phyloP scores from a whole-genome alignment of 2,888 invertebrate genomes.

The Brenthis ino region DNA sequence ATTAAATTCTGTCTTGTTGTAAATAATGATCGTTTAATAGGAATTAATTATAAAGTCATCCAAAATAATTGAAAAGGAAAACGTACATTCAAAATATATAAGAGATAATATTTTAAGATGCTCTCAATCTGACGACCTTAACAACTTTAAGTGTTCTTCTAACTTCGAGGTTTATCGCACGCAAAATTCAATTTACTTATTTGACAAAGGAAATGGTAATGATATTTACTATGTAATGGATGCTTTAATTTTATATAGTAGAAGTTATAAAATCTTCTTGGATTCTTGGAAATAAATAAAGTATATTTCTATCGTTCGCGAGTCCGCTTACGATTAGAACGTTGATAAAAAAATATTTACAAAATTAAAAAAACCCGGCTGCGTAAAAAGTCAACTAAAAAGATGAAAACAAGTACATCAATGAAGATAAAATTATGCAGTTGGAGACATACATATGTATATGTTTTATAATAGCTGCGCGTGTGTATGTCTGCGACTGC shows the following conservation, averaged over 20 bases:
- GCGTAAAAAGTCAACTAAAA: too few species aligned
- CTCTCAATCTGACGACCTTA: slow-evolving; percentile 17
- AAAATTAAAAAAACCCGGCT: too few species aligned
- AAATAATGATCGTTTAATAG: not conserved
- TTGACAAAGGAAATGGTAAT: slow-evolving; percentile 16
- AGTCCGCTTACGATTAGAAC: too few species aligned
- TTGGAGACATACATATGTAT: too few species aligned
- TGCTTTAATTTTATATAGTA: slow-evolving; percentile 12
- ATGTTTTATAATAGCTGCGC: too few species aligned
- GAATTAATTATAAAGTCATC: not conserved
- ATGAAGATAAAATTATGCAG: too few species aligned
- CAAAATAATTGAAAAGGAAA: slow-evolving; percentile 7
- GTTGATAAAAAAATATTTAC: too few species aligned
- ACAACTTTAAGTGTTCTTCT: slow-evolving; percentile 23
- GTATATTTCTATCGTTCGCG: too few species aligned
- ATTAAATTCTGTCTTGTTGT: too few species aligned
- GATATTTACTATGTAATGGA: slow-evolving; percentile 4
- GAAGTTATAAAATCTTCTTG: not conserved
- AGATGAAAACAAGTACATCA: too few species aligned
- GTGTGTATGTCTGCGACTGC: too few species aligned
- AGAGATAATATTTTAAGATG: slow-evolving; percentile 19
- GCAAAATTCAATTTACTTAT: slow-evolving; percentile 29
- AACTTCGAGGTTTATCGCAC: slow-evolving; percentile 27
- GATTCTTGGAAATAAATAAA: not conserved
- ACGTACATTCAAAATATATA: slow-evolving; percentile 11